Percentiles rank a stretch among this genome's conserved stretches.
These are phyloP conservation scores for Hiodon alosoides DNA, from an alignment of 2,113 vertebrate genomes.

Conservation along the genomic window DNA sequence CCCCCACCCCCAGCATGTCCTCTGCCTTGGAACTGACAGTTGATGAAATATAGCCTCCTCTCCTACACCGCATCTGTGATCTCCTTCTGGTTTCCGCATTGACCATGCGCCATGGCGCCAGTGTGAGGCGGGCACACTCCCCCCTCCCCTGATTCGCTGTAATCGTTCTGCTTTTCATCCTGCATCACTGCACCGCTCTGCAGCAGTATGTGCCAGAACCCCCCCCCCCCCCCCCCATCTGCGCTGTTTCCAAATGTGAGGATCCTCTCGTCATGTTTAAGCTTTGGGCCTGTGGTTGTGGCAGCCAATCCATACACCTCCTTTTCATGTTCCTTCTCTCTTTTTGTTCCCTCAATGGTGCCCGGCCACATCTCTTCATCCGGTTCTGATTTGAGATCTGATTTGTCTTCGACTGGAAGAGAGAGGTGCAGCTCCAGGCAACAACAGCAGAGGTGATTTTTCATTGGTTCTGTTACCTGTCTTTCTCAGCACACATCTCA, in stretches of 20 bases:
- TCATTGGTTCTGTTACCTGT: not conserved
- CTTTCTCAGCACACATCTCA: not conserved
- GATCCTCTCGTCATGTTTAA: slow-evolving; percentile 20
- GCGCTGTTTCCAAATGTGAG: slow-evolving; percentile 22
- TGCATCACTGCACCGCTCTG: slow-evolving; percentile 12
- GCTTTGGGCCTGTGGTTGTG: slow-evolving; percentile 32
- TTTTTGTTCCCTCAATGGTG: not conserved
- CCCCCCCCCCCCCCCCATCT: slow-evolving; percentile 19
- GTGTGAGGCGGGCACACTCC: not conserved
- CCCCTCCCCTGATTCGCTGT: not conserved
- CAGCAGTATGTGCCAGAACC: not conserved
- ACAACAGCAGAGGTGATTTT: not conserved
- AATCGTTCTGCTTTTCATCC: not conserved
- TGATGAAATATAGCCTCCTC: not conserved
- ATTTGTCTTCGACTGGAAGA: not conserved
- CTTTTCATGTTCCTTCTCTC: slow-evolving; percentile 7
- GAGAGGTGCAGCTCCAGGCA: not conserved
- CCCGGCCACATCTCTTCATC: not conserved
- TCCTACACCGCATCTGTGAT: not conserved
- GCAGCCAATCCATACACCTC: slow-evolving; percentile 14
- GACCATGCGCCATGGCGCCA: not conserved
- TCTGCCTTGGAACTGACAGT: not conserved
- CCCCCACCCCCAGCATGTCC: not conserved
- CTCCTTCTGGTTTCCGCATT: not conserved
- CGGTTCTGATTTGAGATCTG: not conserved